Conservation (phyloP, 1,140 invertebrate genomes). For the Pseudomyrmex flavicornis region DNA sequence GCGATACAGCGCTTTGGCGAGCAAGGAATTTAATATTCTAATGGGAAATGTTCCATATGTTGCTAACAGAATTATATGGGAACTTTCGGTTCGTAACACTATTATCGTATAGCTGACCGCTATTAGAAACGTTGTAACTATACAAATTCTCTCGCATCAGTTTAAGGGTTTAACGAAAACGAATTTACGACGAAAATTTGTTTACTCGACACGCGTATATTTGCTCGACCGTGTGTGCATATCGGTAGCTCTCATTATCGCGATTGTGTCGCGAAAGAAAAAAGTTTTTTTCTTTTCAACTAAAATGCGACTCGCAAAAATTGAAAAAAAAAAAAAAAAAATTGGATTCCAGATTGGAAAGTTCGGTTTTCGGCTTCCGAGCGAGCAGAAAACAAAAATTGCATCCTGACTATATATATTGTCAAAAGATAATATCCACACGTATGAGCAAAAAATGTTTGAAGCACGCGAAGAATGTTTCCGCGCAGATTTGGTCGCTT, state of each 20-base stretch:
- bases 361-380: background rate
- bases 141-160: background rate
- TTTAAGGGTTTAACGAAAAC: slow-evolving; percentile 19
- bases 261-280: background rate
- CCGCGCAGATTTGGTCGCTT: background rate
- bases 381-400: background rate
- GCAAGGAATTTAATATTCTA: background rate
- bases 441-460: background rate
- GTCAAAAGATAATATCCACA: background rate
- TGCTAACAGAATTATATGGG: background rate
- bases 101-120: slow-evolving; percentile 15
- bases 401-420: background rate
- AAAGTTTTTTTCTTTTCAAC: background rate
- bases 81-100: slow-evolving; percentile 31
- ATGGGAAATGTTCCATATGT: slow-evolving; percentile 1
- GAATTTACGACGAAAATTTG: slow-evolving; percentile 24
- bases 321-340: too few species aligned
- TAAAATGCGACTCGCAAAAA: too few species aligned
- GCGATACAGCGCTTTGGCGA: background rate
- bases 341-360: too few species aligned
- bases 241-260: background rate
- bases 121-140: slow-evolving; percentile 25
- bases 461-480: background rate
- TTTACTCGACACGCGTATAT: background rate
- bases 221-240: background rate